Percentiles rank a stretch among this genome's conserved stretches.
phyloP scores from a whole-genome alignment of 1,140 invertebrate species.

The Triops longicaudatus region DNA sequence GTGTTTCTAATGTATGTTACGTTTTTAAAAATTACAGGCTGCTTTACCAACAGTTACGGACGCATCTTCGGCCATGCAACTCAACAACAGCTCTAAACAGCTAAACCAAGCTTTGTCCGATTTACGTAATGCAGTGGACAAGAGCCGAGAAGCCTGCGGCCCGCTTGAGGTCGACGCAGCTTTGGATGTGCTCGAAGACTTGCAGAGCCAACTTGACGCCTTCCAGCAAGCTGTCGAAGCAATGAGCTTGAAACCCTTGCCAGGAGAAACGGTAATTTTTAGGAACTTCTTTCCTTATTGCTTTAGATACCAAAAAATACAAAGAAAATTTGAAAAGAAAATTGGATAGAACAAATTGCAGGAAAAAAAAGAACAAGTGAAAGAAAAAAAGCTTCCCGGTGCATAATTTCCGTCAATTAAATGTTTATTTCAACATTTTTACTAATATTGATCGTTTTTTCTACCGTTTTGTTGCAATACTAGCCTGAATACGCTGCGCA shows the following conservation, averaged over 20 bases:
- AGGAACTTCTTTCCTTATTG: too few relatives aligned
- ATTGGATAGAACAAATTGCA: too few relatives aligned
- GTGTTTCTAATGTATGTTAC: conserved; percentile 29
- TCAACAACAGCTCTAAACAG: conserved; percentile 62
- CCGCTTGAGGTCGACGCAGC: conserved; percentile 72
- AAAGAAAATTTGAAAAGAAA: too few relatives aligned
- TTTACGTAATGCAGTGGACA: conserved; percentile 65
- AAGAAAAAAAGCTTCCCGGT: too few relatives aligned
- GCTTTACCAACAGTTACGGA: conserved; percentile 79
- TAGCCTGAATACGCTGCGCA: conserved; percentile 61
- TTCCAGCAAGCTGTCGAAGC: conserved; percentile 62
- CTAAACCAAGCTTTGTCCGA: conserved; percentile 67
- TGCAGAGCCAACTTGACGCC: conserved; percentile 73
- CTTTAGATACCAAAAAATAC: too few relatives aligned
- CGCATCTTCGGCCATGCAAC: conserved; percentile 61
- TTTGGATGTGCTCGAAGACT: conserved; percentile 58
- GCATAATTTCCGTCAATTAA: too few relatives aligned
- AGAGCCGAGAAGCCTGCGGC: conserved; percentile 77
- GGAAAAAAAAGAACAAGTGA: too few relatives aligned
- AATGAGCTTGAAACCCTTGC: conserved; percentile 65
- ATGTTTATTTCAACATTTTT: too few relatives aligned
- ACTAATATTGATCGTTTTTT: neutral
- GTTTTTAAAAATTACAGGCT: conserved; percentile 49
- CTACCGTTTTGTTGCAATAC: conserved; percentile 27
- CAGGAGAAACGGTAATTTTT: conserved; percentile 63